Evolutionary conservation across 2,113 vertebrate genomes (phyloP), one percentile per base, ranked within the genome.

Genomic region (Xiphias gladius): DNA sequence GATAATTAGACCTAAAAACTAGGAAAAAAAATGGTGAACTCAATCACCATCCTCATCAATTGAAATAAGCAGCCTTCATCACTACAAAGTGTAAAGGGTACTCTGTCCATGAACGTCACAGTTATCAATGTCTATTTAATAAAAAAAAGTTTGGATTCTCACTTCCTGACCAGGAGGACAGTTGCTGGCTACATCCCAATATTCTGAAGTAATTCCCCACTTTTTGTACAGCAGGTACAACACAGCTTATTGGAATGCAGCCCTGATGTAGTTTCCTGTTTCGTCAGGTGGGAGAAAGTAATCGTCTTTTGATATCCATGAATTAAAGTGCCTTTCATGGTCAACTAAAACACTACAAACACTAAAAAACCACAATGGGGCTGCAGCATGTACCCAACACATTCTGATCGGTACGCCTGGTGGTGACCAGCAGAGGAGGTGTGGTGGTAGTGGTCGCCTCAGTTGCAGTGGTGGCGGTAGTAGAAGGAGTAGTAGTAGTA

Each of bases 361-460:
- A 77, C 14, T 65, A 30, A 52, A 35, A 64, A 59, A 82, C 41
- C 55, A 73, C 32, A 91, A 62, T 52, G 77, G 82, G 62, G 87
- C 76, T 32, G 87, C 64, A 81, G 63, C 66, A 89, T 90, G 93
- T 95, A 96, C 94, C 95, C 93, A 91, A 86, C 68, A 93, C 89
- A 17, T 82, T 93, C 86, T 82, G 76, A 86, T 93, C 95, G 19
- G 61, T 85, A 32, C 28, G 85, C 85, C 90, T 94, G 76, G 92
- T 94, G 91, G 93, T 88, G 93, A 94, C 85, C 89, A 92, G 92
- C 91, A 90, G 93, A 41, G 93, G 92, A 94, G 95, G 91, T 77
- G 86, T 75, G 19, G 81, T 79, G 24, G 90, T 85, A 1, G 93
- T 89, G 3, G 91, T 68, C 8, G 94, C 89, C 83, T 93, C 93